Evolutionary conservation across 2,888 invertebrate species (phyloP).

Genomic region (Archips crataeganus): DNA sequence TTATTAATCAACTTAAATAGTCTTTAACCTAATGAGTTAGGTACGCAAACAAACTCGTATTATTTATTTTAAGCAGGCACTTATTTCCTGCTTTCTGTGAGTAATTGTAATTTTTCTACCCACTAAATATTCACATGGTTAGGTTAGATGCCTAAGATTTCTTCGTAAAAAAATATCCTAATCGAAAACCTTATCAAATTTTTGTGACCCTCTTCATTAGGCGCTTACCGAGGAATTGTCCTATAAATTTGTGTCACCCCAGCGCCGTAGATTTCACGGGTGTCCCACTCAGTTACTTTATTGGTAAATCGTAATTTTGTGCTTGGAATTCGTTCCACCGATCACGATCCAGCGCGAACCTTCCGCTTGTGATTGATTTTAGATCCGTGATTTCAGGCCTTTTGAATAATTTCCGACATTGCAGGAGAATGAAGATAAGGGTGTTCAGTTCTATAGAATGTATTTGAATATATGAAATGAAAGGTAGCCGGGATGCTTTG

Average conservation of each 20-base stretch:
- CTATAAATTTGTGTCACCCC: conserved; percentile 23
- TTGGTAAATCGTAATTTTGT: conserved; percentile 37
- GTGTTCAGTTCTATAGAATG: neutral
- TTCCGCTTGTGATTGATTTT: conserved; percentile 38
- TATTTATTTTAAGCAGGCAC: neutral
- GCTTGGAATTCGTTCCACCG: conserved; percentile 30
- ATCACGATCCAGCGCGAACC: conserved; percentile 7
- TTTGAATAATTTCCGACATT: conserved; percentile 30
- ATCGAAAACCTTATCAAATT: neutral
- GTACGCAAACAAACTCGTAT: neutral
- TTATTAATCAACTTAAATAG: too few species aligned
- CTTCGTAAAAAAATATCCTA: conserved; percentile 1
- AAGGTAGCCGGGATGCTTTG: conserved; percentile 2
- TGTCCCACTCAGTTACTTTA: conserved; percentile 17
- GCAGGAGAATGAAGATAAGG: conserved; percentile 26
- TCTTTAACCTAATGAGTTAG: too few species aligned
- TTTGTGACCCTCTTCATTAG: conserved; percentile 5
- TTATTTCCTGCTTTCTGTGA: neutral
- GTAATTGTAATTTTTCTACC: neutral
- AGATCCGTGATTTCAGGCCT: conserved; percentile 33
- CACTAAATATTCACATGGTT: neutral
- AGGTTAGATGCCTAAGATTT: neutral
- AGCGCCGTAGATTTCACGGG: conserved; percentile 1
- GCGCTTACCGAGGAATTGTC: conserved; percentile 2
- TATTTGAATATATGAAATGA: conserved; percentile 5